Evolutionary conservation across 2,888 invertebrate genomes (phyloP), one percentile per base, ranked within the genome.

Genomic region (Choreutis nemorana): DNA sequence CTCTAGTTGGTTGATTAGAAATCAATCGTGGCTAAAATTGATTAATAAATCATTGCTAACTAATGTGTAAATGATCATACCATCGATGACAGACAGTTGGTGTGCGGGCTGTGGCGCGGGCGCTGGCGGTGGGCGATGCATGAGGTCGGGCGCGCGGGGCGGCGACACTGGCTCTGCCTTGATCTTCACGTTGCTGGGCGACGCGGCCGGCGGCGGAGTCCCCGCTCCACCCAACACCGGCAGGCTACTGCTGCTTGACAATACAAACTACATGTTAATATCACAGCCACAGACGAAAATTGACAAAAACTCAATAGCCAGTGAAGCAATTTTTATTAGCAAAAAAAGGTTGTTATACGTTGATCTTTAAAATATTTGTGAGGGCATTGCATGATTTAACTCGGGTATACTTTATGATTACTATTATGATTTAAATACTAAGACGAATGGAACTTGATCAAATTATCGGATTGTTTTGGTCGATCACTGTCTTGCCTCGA

Each of bases 141-240:
- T 61, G 56, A 87, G 89, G 48, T 87, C 87, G 0, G 73, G 75
- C 51, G 91, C 94, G 39, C 95, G 85, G 2, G 94, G 94, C 23
- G 96, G 96, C 43, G 95, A 95, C 58, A 95, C 94, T 14, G 96
- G 96, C 67, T 97, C 96, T 47, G 94, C 93, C 77, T 96, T 96
- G 62, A 96, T 92, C 73, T 92, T 92, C 44, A 94, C 87, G 47
- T 90, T 88, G 59, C 87, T 82, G 15, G 93, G 92, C 45, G 90
- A 90, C 44, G 86, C 85, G 34, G 89, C 85, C 31, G 90, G 89
- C 5, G 89, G 89, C 8, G 85, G 84, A 11, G 78, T 73, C 9
- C 75, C 73, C 4, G 72, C 72, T 50, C 89, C 90, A 56, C 90
- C 90, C 51, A 91, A 78, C 50, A 90, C 90, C 47, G 91, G 89